These are phyloP conservation scores for Hemiprocne comata DNA, from an alignment of 2,113 vertebrate species.

Conservation along the genomic window DNA sequence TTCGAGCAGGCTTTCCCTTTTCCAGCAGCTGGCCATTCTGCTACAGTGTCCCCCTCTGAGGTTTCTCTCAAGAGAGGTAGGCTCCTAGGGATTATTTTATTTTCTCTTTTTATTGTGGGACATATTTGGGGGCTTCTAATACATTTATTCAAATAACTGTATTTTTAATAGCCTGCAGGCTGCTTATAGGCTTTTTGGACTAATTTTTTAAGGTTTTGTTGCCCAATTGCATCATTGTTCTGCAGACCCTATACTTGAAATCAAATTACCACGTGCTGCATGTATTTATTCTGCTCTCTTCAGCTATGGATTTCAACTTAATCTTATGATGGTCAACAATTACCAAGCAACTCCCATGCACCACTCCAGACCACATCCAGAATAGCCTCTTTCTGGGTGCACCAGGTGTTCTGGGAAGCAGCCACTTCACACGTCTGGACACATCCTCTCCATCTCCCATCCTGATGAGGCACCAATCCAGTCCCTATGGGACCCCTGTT, in stretches of 20 bases:
- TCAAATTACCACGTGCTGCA: background rate
- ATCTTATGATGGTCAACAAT: background rate
- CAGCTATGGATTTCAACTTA: background rate
- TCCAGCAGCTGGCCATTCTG: background rate
- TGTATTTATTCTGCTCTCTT: background rate
- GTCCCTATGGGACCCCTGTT: background rate
- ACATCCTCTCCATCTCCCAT: background rate
- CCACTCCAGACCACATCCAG: background rate
- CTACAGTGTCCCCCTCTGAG: background rate
- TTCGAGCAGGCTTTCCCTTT: background rate
- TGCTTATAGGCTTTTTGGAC: background rate
- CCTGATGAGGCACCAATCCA: background rate
- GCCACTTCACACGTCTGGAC: background rate
- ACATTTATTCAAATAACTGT: background rate
- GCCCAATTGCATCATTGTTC: background rate
- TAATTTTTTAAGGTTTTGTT: background rate
- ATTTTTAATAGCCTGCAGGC: background rate
- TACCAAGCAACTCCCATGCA: background rate
- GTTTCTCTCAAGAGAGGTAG: background rate
- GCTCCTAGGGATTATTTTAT: background rate
- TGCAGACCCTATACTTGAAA: background rate
- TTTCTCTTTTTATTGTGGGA: background rate
- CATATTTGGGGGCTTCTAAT: background rate
- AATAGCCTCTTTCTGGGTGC: background rate
- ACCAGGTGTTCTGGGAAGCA: background rate